Base-by-base conservation (phyloP, 2,888 invertebrate genomes). In the Drosophila neonasuta region DNA sequence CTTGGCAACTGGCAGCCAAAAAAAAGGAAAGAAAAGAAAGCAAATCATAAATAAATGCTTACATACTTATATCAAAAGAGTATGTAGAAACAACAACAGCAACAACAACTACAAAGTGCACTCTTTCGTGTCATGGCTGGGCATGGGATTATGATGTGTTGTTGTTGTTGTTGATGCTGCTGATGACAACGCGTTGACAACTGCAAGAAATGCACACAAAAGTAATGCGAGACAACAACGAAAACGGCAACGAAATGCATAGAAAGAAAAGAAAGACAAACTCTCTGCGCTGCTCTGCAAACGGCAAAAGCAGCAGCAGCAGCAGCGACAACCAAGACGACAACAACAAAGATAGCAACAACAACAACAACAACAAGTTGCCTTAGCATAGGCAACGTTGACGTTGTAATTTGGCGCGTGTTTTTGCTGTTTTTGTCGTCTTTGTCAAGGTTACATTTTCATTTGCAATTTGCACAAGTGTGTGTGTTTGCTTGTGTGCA, bases 391-490 rank as follows among this genome's bases (percentile, higher is more conserved):
- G 42, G 49, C 55, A 65, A 59, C n/a, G 68, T 74, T 85, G 77
- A 71, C 65, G 63, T 66, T 79, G 82, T 82, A 84, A 79, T 84
- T 85, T 80, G 64, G 65, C 80, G 66, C 58, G 60, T 66, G 74
- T 59, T 76, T 67, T 58, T 67, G 30, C 29, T 56, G 24, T 11
- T 42, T 48, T 64, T 61, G 48, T 45, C 55, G 60, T 52, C 75
- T 77, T 77, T 86, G 75, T 77, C 77, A 85, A 80, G 80, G 80
- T 85, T 85, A 71, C 67, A 79, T 79, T 84, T 80, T 70, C 77
- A 68, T 81, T 81, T 79, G 65, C 68, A 73, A 68, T 68, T 82
- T 68, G 54, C 42, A 54, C 54, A 76, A 71, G 67, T 39, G 32
- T 20, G 50, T 32, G 36, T 29, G 52, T 42, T 54, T 48, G 13